A percentile compares a stretch with the other conserved stretches of the same genome.
Conservation (phyloP, 2,888 invertebrate species). For the Dynastes grantii region DNA sequence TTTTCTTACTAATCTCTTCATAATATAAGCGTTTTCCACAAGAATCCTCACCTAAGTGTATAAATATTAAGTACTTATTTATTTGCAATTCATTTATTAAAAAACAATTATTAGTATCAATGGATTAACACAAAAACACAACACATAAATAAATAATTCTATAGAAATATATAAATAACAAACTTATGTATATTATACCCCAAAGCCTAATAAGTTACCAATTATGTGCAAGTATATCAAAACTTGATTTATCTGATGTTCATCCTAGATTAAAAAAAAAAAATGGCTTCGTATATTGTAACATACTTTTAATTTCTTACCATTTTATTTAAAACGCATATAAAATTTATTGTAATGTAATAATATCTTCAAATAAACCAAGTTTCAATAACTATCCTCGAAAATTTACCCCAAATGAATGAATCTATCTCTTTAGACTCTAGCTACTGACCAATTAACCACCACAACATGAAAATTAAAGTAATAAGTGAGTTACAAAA, state of each 20-base stretch:
- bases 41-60: background rate
- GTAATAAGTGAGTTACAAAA: conserved; percentile 30
- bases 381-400: background rate
- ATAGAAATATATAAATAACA: conserved; percentile 18
- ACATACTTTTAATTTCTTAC: too few species aligned
- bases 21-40: conserved; percentile 5
- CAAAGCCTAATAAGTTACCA: conserved; percentile 16
- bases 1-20: too few species aligned
- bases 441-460: conserved; percentile 30
- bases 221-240: background rate
- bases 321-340: too few species aligned
- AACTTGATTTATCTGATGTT: conserved; percentile 18
- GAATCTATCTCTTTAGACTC: background rate
- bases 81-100: conserved; percentile 18
- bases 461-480: conserved; percentile 33
- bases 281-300: too few species aligned
- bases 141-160: conserved; percentile 35
- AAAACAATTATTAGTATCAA: conserved; percentile 17
- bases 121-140: conserved; percentile 33
- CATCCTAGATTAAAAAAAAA: background rate
- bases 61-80: conserved; percentile 11
- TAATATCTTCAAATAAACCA: conserved; percentile 16
- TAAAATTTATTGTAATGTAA: too few species aligned
- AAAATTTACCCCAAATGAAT: conserved; percentile 8
- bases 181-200: conserved; percentile 1